Base-by-base conservation (phyloP, 2,797 vertebrate genomes). In the Carduelis carduelis region DNA sequence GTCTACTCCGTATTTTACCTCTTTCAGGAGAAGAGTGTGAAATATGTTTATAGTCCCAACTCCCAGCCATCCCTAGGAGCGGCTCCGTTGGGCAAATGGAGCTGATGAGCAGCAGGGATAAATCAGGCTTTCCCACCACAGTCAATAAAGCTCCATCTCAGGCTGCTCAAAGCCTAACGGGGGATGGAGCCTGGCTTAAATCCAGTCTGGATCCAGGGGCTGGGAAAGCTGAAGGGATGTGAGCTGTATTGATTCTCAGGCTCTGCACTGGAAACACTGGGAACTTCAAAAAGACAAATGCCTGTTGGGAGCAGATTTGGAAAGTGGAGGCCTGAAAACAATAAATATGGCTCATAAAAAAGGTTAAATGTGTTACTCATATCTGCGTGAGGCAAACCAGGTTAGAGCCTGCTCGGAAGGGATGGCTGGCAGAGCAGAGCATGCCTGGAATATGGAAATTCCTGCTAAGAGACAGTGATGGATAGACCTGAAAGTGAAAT, bases 21-120 rank as follows among this genome's bases (percentile, higher is more conserved):
- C 75, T 87, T 64, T 52, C 35, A 49, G 68, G 78, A 82, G 91
- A 69, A 66, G 70, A 20, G 53, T 18, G 70, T 94, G 87, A 95
- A 96, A 94, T 96, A 95, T 7, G 7, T 91, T 93, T 94, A 91
- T 90, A 68, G 95, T 39, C 78, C 78, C 87, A 57, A 57, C 84
- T 96, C 79, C 80, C 57, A 88, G 65, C 78, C 83, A 5, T 52
- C 59, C 75, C 56, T 2, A 11, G 81, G 78, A 95, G 90, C 4
- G 3, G 86, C 22, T 94, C 86, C 34, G 46, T 18, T 56, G 90
- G 88, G 85, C 88, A 93, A 89, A 89, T 34, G 43, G 86, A 71
- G 21, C 65, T 3, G 74, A 30, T 87, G 85, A 91, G 89, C 88
- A 66, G 63, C 0, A 1, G 49, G 86, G 86, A 95, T 95, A 92